These are phyloP conservation scores for Arothron firmamentum DNA, from an alignment of 2,113 vertebrate genomes.

Conservation along the genomic window DNA sequence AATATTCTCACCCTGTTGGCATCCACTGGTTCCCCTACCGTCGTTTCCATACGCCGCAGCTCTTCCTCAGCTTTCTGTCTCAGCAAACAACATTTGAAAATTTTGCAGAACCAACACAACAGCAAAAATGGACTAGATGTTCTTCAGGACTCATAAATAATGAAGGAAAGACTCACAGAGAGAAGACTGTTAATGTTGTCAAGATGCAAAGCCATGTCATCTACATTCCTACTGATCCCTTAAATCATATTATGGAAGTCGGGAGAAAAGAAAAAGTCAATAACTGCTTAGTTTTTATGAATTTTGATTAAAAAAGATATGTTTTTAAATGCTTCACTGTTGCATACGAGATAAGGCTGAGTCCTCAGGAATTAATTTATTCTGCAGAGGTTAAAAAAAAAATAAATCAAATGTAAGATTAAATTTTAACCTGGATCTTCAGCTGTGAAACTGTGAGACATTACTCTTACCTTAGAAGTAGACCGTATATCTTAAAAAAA, in stretches of 20 bases:
- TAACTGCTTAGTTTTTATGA: not conserved
- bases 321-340: not conserved
- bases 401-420: not conserved
- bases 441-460: not conserved
- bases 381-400: constrained; percentile 23
- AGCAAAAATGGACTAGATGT: not conserved
- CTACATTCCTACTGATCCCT: constrained; percentile 20
- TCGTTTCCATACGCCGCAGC: constrained; percentile 22
- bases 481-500: constrained; percentile 32
- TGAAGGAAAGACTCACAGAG: constrained; percentile 18
- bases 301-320: not conserved
- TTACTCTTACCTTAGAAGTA: constrained; percentile 38
- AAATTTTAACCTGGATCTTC: not conserved
- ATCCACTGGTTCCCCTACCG: constrained; percentile 8
- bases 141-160: not conserved
- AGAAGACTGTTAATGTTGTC: rapidly evolving
- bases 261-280: not conserved
- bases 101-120: not conserved
- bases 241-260: constrained; percentile 19
- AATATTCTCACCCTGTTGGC: constrained; percentile 31
- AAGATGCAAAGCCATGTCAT: rapidly evolving
- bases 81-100: constrained; percentile 7
- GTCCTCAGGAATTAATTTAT: too few species aligned
- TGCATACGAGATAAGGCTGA: constrained; percentile 41
- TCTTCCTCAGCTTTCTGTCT: constrained; percentile 16